Evolutionary conservation across 2,113 vertebrate genomes (phyloP).

Genomic region (Halichoeres trimaculatus): DNA sequence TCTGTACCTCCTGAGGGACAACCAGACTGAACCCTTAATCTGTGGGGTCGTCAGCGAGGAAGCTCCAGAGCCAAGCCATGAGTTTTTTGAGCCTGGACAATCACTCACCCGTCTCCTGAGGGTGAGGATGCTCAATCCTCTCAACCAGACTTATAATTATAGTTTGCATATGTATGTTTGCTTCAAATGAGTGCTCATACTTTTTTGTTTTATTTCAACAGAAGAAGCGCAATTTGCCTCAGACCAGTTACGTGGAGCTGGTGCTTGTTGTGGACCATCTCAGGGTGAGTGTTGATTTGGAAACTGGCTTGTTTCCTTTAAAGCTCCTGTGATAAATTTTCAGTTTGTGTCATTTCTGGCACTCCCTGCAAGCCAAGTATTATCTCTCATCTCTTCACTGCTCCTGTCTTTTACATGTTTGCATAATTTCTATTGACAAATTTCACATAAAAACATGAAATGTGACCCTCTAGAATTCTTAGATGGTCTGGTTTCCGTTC

Average conservation of each 20-base stretch:
- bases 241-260: conserved; percentile 88
- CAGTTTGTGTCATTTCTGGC: too few species aligned
- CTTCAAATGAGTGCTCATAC: too few species aligned
- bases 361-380: too few species aligned
- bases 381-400: too few species aligned
- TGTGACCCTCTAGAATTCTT: too few species aligned
- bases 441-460: too few species aligned
- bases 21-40: conserved; percentile 26
- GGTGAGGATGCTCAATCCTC: conserved; percentile 53
- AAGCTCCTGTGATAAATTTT: too few species aligned
- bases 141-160: not conserved
- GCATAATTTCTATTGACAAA: too few species aligned
- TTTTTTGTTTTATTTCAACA: conserved; percentile 66
- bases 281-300: conserved; percentile 79
- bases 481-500: too few species aligned
- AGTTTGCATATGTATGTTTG: not conserved
- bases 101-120: conserved; percentile 72
- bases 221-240: conserved; percentile 84
- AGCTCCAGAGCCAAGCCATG: not conserved
- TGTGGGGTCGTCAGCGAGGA: conserved; percentile 74
- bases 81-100: conserved; percentile 47
- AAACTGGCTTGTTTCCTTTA: too few species aligned
- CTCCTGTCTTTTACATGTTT: too few species aligned
- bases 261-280: conserved; percentile 87
- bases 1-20: conserved; percentile 73